Evolutionary conservation across 1,140 invertebrate species (phyloP).

Genomic region (Nylanderia fulva): DNA sequence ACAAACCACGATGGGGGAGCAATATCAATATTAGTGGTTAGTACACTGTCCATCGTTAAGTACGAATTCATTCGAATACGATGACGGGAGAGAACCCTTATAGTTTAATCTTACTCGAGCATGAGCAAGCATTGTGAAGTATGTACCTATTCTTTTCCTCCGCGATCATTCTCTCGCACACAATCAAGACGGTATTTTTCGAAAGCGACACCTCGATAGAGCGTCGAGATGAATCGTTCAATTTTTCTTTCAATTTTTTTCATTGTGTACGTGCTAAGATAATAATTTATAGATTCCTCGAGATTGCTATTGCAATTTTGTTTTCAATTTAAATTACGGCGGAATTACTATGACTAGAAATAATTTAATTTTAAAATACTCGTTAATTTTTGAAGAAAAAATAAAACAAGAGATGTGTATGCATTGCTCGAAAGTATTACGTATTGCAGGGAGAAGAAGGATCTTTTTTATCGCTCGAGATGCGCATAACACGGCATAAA

Average conservation of each 20-base stretch:
- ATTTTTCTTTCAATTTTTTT: conserved; percentile 12
- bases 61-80: conserved; percentile 31
- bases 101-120: conserved; percentile 70
- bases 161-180: conserved; percentile 25
- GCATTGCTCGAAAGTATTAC: conserved; percentile 40
- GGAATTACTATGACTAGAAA: background rate
- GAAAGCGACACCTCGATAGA: conserved; percentile 32
- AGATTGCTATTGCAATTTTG: background rate
- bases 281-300: background rate
- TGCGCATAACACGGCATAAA: background rate
- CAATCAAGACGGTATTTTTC: conserved; percentile 50
- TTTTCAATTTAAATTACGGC: background rate
- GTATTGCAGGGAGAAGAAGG: background rate
- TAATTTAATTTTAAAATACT: background rate
- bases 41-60: conserved; percentile 53
- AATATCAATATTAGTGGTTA: conserved; percentile 49
- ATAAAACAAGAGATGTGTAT: conserved; percentile 21
- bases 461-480: background rate
- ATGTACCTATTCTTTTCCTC: conserved; percentile 63
- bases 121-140: conserved; percentile 78
- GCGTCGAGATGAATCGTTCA: conserved; percentile 47
- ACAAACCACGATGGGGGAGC: conserved; percentile 49
- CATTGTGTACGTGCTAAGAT: background rate
- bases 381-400: background rate
- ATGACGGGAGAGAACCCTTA: conserved; percentile 41